These are phyloP conservation scores for Dolomedes plantarius DNA, from an alignment of 2,888 invertebrate species.

Conservation along the genomic window DNA sequence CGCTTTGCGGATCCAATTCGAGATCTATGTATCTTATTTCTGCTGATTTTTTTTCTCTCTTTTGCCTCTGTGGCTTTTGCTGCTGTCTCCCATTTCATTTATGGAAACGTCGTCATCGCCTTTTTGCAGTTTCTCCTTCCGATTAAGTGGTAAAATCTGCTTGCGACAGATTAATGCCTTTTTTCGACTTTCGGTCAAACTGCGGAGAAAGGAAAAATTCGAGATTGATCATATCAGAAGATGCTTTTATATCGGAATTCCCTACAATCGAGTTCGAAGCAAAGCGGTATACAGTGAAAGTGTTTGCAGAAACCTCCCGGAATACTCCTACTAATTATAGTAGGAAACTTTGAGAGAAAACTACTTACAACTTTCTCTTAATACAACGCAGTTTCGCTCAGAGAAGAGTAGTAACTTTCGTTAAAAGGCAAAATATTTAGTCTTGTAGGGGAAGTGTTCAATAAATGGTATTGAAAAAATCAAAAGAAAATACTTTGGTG, in stretches of 20 bases:
- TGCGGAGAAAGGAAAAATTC: constrained; percentile 48
- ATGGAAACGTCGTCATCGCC: constrained; percentile 32
- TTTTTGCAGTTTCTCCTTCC: constrained; percentile 38
- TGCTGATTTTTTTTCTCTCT: neutral
- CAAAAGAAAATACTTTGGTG: too few relatives aligned
- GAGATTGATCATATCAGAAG: constrained; percentile 65
- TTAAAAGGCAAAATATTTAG: too few relatives aligned
- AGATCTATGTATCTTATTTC: constrained; percentile 64
- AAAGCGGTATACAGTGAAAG: constrained; percentile 15
- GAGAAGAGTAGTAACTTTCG: too few relatives aligned
- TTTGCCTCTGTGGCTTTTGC: neutral
- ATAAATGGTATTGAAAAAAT: too few relatives aligned
- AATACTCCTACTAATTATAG: too few relatives aligned
- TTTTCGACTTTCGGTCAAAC: constrained; percentile 71
- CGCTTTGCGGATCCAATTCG: constrained; percentile 68
- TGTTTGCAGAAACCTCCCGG: too few relatives aligned
- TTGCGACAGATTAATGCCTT: constrained; percentile 63
- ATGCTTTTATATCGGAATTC: constrained; percentile 29
- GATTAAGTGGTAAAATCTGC: constrained; percentile 70
- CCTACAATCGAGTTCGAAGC: neutral
- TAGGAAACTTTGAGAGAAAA: too few relatives aligned
- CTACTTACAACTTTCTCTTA: too few relatives aligned
- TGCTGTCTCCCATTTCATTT: constrained; percentile 42
- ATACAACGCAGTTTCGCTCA: too few relatives aligned
- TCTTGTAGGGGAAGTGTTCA: too few relatives aligned